Conservation (phyloP, 2,113 vertebrate species). For the Varanus salvator region DNA sequence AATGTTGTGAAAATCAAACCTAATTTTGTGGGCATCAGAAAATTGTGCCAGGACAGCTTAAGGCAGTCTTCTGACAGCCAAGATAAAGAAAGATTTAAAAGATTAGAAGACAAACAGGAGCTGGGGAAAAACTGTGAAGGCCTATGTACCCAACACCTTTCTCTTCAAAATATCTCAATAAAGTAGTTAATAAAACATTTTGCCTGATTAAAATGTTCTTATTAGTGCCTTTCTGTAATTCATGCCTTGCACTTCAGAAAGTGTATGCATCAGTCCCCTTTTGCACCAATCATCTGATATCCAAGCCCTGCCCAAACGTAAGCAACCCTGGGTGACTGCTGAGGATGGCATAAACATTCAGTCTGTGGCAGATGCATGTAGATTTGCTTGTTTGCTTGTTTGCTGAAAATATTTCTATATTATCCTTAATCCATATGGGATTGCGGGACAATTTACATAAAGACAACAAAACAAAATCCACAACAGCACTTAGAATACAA, state of each 20-base stretch:
- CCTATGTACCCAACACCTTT: not conserved
- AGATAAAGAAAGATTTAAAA: constrained; percentile 38
- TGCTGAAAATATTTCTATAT: too few species aligned
- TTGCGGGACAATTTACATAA: too few species aligned
- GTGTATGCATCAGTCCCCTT: not conserved
- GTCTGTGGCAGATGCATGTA: not conserved
- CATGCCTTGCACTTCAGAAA: not conserved
- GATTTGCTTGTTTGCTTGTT: too few species aligned
- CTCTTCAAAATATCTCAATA: not conserved
- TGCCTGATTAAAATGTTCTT: not conserved
- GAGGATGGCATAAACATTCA: not conserved
- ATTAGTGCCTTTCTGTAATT: not conserved
- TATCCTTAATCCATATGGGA: too few species aligned
- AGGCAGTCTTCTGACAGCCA: constrained; percentile 24
- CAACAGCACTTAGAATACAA: too few species aligned
- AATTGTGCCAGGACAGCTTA: not conserved
- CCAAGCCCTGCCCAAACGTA: not conserved
- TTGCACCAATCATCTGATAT: not conserved
- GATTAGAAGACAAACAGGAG: constrained; percentile 47
- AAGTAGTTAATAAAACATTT: not conserved
- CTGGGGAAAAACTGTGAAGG: constrained; percentile 22
- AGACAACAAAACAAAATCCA: too few species aligned
- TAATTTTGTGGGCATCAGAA: not conserved
- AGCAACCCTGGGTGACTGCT: not conserved
- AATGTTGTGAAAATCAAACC: constrained; percentile 1